Base-by-base conservation (phyloP, 2,888 invertebrate genomes). In the Leptinotarsa tumamoca region DNA sequence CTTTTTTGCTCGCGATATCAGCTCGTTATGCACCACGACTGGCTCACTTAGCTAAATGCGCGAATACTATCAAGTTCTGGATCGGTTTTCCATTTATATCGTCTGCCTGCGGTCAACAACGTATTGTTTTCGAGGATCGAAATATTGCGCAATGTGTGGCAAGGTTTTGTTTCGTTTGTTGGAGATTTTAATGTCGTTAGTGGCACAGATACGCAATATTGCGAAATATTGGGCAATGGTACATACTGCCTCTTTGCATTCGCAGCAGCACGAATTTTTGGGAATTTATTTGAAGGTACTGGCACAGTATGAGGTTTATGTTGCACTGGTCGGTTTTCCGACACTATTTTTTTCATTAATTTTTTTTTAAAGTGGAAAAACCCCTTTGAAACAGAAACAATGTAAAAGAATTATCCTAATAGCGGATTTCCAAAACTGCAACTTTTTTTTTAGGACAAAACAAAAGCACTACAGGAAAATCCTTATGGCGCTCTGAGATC, bases 101-200 rank as follows among this genome's bases (percentile, higher is more conserved):
- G 27, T 18, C n/a, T 4, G 63, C 63, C 27, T 4, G 54, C 54
- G 58, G 15, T 27, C 58, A 23, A 58, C 58, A 17, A 33, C 15
- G 43, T 27, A 63, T 63, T 63, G 43, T 63, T 63, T 43, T 43
- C 10, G 17, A 63, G n/a, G 63, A 33, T n/a, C n/a, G 63, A 17
- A 63, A 63, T 13, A 63, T 63, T 63, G 63, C 63, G 63, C 63
- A 63, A 63, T 63, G 63, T 63, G 27, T 33, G 63, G 63, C 33
- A 63, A 63, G 63, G 43, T 63, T 63, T 63, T 27, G 63, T 43
- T n/a, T 15, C 15, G n/a, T 43, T 43, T 63, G 43, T 3, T 63
- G 33, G 27, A 43, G 63, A 33, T 33, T n/a, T 63, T 63, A 4
- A 17, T 18, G 52, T 52, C 52, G 4, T 52, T 14, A 15, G 63